Evolutionary conservation across 2,888 invertebrate species (phyloP).

Genomic region (Lycia hirtaria): DNA sequence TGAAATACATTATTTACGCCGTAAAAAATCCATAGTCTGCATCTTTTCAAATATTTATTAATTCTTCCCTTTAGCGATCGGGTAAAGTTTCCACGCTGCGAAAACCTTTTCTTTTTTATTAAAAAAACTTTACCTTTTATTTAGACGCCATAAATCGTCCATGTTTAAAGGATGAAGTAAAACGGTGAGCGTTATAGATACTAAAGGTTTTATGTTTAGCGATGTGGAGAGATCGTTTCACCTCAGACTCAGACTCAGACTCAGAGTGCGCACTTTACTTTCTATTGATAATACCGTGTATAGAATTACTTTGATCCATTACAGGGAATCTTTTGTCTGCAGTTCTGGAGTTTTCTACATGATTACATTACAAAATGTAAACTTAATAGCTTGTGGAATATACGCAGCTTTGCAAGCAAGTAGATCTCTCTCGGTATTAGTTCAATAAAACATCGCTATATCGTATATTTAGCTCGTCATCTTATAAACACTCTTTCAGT

Average conservation of each 20-base stretch:
- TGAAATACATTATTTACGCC: slow-evolving; percentile 37
- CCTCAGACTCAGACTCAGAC: too few relatives aligned
- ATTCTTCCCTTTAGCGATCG: slow-evolving; percentile 1
- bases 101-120: slow-evolving; percentile 43
- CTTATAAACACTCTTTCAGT: too few relatives aligned
- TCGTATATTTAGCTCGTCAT: too few relatives aligned
- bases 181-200: slow-evolving; percentile 53
- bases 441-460: too few relatives aligned
- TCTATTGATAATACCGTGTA: slow-evolving; percentile 64
- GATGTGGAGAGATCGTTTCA: slow-evolving; percentile 61
- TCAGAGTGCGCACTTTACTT: slow-evolving; percentile 61
- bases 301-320: slow-evolving; percentile 53
- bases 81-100: slow-evolving; percentile 20
- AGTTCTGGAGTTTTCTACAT: not conserved
- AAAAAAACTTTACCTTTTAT: slow-evolving; percentile 43
- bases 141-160: slow-evolving; percentile 52
- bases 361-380: not conserved
- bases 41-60: slow-evolving; percentile 1
- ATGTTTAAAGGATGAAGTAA: slow-evolving; percentile 59
- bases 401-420: not conserved
- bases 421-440: too few relatives aligned
- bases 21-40: slow-evolving; percentile 16
- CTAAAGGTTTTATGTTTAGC: slow-evolving; percentile 64
- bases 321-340: slow-evolving; percentile 28
- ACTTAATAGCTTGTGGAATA: not conserved